Evolutionary conservation across 2,888 invertebrate species (phyloP), one percentile per base, ranked within the genome.

Genomic region (Epinotia bilunana): DNA sequence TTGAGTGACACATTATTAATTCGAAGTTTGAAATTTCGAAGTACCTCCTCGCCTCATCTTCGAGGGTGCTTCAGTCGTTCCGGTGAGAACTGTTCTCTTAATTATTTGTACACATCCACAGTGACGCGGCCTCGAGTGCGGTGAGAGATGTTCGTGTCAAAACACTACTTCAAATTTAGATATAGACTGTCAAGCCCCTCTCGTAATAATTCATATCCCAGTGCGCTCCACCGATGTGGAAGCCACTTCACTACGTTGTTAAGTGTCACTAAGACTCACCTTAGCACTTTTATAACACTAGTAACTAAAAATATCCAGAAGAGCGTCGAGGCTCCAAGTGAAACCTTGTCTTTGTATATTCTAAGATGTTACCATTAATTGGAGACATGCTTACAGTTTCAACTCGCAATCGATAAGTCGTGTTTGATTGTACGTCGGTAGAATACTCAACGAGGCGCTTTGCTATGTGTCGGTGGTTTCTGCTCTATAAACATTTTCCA

Each of bases 81-180:
- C 86, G 86, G 83, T 89, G 88, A 89, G 91, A 89, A 90, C 88
- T 88, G 89, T 88, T 88, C 89, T 90, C 81, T 77, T 81, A 90
- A 79, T 78, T 77, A 77, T 79, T 77, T 79, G 77, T 78, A 77
- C 76, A 77, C 74, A 77, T 80, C 78, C 78, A 80, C 77, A 74
- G 67, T 72, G 74, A 80, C 77, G 79, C 77, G 76, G 78, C 75
- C 74, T 76, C 68, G 74, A 77, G 82, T 80, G 80, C 82, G 81
- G 80, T 79, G 82, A 85, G 84, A 83, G 85, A 84, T 81, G 83
- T 82, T 79, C 76, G 78, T 80, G 83, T 88, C 84, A 85, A 88
- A 88, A 88, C 86, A 86, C 84, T 86, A 87, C 90, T 90, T 87
- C 85, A 88, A 86, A 84, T 89, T 89, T 85, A 88, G 86, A 89